Percentiles rank a stretch among this genome's conserved stretches.
phyloP scores from a whole-genome alignment of 1,140 invertebrate genomes.

The Apis florea region DNA sequence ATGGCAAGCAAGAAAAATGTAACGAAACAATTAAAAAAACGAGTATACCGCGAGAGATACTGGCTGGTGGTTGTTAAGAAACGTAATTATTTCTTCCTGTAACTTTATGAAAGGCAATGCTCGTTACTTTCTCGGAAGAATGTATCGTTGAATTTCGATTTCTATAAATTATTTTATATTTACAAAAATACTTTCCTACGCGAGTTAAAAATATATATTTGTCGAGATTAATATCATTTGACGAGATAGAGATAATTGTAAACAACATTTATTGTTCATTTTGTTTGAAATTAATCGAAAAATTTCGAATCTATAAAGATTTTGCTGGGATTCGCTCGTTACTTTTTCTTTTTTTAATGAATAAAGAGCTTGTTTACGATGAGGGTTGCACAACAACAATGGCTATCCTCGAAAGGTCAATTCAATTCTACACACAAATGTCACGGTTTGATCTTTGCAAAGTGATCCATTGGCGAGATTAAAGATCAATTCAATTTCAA shows the following conservation, averaged over 20 bases:
- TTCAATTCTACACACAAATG: slow-evolving; percentile 11
- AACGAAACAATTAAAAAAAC: neutral
- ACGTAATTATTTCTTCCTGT: neutral
- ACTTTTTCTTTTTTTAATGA: neutral
- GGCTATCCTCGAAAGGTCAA: slow-evolving; percentile 6
- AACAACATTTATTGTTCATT: too few species aligned
- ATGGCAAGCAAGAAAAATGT: neutral
- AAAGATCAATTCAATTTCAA: neutral
- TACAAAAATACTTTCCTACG: neutral
- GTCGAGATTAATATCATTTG: too few species aligned
- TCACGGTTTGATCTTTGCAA: slow-evolving; percentile 14
- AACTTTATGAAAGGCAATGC: neutral
- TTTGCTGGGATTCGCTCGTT: neutral
- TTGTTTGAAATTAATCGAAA: neutral
- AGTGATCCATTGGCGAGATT: neutral
- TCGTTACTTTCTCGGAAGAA: slow-evolving; percentile 3
- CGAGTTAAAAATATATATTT: too few species aligned
- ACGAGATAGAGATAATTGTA: too few species aligned
- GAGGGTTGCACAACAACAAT: slow-evolving; percentile 22
- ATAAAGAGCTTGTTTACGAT: neutral
- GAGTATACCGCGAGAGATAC: neutral
- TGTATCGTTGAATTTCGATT: neutral
- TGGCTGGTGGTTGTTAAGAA: neutral
- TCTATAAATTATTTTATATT: neutral
- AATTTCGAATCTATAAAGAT: neutral